Percentiles rank a stretch among this genome's conserved stretches.
These are phyloP conservation scores for Torymus auratus DNA, from an alignment of 2,888 invertebrate species.

Conservation along the genomic window DNA sequence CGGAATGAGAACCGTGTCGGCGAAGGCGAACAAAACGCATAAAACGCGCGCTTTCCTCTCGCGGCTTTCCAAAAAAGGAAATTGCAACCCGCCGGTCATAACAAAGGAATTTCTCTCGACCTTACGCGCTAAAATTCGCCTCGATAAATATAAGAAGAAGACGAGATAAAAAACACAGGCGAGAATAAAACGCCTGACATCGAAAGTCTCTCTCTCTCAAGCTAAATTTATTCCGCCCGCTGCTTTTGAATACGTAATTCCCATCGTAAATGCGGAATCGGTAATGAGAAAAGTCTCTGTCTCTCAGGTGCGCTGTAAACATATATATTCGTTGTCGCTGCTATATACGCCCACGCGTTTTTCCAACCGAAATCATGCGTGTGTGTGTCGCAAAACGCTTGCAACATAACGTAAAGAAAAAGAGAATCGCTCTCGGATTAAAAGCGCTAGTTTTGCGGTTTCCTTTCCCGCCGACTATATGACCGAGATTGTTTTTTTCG, in stretches of 20 bases:
- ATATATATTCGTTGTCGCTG: no score
- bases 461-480: constrained; percentile 10
- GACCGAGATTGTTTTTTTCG: constrained; percentile 8
- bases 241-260: constrained; percentile 46
- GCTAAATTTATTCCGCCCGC: constrained; percentile 49
- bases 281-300: constrained; percentile 46
- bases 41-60: not conserved
- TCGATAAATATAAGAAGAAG: constrained; percentile 5
- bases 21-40: not conserved
- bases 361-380: constrained; percentile 36
- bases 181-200: not conserved
- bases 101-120: constrained; percentile 36
- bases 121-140: constrained; percentile 36
- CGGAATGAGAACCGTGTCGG: no score
- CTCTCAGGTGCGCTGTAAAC: no score
- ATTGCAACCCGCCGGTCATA: constrained; percentile 6
- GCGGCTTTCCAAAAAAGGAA: constrained; percentile 35
- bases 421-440: not conserved
- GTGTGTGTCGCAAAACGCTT: constrained; percentile 28
- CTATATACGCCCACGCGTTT: constrained; percentile 38
- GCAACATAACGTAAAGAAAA: constrained; percentile 39
- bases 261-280: constrained; percentile 44
- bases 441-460: constrained; percentile 34
- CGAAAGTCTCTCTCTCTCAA: constrained; percentile 21
- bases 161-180: not conserved